A percentile compares a stretch with the other conserved stretches of the same genome.
Evolutionary conservation across 2,113 vertebrate species (phyloP).

Genomic region (Martes martes): DNA sequence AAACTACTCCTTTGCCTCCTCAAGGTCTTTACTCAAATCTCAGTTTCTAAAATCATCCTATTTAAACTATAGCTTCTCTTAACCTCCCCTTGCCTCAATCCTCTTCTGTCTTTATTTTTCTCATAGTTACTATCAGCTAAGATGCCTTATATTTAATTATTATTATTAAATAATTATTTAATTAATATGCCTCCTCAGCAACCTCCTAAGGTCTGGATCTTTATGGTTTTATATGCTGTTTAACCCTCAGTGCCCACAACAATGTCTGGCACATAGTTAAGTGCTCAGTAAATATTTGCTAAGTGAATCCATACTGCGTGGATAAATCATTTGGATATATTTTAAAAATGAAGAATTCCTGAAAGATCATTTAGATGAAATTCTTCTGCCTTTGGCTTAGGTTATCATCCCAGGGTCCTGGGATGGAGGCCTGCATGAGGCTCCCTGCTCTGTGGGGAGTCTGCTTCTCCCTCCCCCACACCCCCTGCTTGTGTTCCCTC

Average conservation of each 20-base stretch:
- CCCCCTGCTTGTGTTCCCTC: too few species aligned
- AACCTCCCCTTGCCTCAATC: background rate
- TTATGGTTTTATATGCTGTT: background rate
- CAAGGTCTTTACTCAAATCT: background rate
- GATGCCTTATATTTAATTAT: background rate
- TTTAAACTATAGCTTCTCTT: background rate
- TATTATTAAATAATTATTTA: background rate
- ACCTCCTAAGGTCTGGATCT: background rate
- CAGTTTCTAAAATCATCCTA: background rate
- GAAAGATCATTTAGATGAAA: background rate
- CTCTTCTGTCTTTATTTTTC: background rate
- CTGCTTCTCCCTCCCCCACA: too few species aligned
- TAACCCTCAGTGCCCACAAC: background rate
- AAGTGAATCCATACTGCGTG: background rate
- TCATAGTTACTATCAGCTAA: background rate
- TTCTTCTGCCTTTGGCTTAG: background rate
- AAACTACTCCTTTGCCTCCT: background rate
- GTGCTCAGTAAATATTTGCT: slow-evolving; percentile 9
- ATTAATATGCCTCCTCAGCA: background rate
- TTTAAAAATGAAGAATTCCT: slow-evolving; percentile 37
- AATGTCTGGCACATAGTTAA: background rate
- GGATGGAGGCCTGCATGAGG: too few species aligned
- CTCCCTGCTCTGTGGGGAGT: too few species aligned
- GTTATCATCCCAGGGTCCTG: too few species aligned
- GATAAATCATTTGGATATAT: background rate